A percentile compares a stretch with the other conserved stretches of the same genome.
Evolutionary conservation across 2,888 invertebrate genomes (phyloP).

Genomic region (Rhogogaster chlorosoma): DNA sequence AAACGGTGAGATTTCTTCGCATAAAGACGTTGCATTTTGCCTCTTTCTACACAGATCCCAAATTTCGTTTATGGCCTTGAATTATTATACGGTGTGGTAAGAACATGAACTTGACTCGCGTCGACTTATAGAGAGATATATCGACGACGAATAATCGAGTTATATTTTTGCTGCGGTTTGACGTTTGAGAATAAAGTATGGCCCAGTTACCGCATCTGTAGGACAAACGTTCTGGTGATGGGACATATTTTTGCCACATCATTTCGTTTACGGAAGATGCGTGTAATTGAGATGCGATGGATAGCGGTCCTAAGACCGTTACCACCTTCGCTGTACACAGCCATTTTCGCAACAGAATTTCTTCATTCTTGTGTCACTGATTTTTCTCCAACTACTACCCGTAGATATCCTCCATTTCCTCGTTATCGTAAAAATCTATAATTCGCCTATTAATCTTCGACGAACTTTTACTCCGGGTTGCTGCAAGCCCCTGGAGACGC

Average conservation of each 20-base stretch:
- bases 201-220: slow-evolving; percentile 36
- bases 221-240: slow-evolving; percentile 50
- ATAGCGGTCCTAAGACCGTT: slow-evolving; percentile 49
- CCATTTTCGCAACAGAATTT: not conserved
- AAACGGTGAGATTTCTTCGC: not conserved
- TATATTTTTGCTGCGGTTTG: not conserved
- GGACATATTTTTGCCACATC: slow-evolving; percentile 47
- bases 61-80: not conserved
- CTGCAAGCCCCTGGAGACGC: not conserved
- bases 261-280: slow-evolving; percentile 51
- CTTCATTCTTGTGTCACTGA: not conserved
- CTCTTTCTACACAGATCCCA: not conserved
- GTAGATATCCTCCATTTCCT: not conserved
- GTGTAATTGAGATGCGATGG: slow-evolving; percentile 51
- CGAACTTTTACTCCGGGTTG: not conserved
- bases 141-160: not conserved
- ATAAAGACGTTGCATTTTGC: not conserved
- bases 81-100: not conserved
- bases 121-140: not conserved
- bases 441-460: not conserved
- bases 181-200: not conserved
- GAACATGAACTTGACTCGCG: not conserved
- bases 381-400: not conserved
- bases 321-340: not conserved
- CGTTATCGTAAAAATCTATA: not conserved